phyloP scores from a whole-genome alignment of 2,888 invertebrate genomes.

The Chalcis sispes region DNA sequence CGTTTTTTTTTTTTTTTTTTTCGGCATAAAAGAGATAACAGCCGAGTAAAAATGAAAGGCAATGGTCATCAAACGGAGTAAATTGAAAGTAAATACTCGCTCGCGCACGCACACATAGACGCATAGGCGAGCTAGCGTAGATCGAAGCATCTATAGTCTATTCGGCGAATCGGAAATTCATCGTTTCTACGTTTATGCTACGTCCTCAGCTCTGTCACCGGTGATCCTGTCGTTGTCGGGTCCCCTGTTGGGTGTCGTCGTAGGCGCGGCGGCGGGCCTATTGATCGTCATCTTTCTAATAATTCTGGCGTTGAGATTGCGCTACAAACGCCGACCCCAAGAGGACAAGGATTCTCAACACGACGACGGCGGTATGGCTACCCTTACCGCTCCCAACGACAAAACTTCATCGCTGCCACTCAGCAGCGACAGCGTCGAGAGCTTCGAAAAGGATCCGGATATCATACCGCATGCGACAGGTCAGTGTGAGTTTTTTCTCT shows the following conservation, averaged over 20 bases:
- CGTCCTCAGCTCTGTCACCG: conserved; percentile 70
- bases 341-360: conserved; percentile 72
- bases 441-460: conserved; percentile 74
- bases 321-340: conserved; percentile 68
- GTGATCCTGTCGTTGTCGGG: conserved; percentile 73
- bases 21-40: no score
- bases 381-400: conserved; percentile 69
- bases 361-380: conserved; percentile 72
- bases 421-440: conserved; percentile 72
- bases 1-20: no score
- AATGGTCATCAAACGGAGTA: no score
- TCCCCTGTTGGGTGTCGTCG: conserved; percentile 71
- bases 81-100: no score
- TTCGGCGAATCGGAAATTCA: no score
- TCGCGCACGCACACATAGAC: no score
- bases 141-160: no score
- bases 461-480: conserved; percentile 74
- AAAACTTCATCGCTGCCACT: conserved; percentile 71
- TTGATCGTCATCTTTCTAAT: conserved; percentile 73
- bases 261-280: conserved; percentile 72
- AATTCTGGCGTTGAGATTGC: conserved; percentile 70
- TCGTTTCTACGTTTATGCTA: no score
- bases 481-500: conserved; percentile 59
- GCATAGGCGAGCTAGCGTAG: no score
- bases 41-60: no score